phyloP scores from a whole-genome alignment of 2,797 vertebrate species.

The Manis javanica region DNA sequence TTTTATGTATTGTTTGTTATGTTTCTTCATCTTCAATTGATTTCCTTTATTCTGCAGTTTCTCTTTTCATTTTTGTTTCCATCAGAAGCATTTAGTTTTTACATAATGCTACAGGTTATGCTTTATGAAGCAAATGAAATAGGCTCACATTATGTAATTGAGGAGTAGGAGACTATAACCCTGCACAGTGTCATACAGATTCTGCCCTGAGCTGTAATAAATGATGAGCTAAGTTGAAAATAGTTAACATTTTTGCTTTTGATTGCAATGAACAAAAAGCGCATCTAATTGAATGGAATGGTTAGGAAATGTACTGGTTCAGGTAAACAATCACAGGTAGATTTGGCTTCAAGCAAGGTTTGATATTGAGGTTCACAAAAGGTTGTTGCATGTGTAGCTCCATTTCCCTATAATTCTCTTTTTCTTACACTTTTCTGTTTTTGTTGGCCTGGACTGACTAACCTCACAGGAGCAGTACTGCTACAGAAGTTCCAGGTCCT shows the following conservation, averaged over 20 bases:
- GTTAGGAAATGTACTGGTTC: background rate
- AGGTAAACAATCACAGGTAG: background rate
- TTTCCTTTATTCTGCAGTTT: background rate
- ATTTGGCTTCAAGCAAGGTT: constrained; percentile 3
- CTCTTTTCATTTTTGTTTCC: background rate
- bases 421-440: background rate
- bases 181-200: background rate
- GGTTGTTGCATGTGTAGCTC: background rate
- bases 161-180: background rate
- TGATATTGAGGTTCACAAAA: background rate
- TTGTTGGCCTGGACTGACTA: background rate
- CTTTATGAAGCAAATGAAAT: background rate
- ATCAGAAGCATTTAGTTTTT: background rate
- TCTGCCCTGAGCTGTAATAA: background rate
- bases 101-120: background rate
- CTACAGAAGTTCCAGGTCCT: background rate
- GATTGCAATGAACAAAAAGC: background rate
- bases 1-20: background rate
- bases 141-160: background rate
- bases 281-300: background rate
- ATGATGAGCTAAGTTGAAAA: constrained; percentile 3
- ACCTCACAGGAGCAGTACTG: background rate
- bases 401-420: background rate
- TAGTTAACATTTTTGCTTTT: background rate
- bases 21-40: background rate